These are phyloP conservation scores for Acleris holmiana DNA, from an alignment of 2,888 invertebrate species.

Conservation along the genomic window DNA sequence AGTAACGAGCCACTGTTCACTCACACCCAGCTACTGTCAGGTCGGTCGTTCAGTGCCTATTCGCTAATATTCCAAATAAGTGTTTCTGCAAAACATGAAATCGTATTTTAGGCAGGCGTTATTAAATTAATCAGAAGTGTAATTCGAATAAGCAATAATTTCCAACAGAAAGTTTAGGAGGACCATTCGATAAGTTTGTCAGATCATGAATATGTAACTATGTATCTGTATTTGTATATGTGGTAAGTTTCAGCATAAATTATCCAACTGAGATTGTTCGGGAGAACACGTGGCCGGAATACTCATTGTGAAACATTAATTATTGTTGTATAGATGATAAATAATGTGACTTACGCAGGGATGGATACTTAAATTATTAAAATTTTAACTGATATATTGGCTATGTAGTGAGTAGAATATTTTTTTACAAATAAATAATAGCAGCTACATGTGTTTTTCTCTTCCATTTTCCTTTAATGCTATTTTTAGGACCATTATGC, in stretches of 20 bases:
- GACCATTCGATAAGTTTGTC: slow-evolving; percentile 77
- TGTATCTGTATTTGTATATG: slow-evolving; percentile 58
- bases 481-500: not conserved
- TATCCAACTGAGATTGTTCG: slow-evolving; percentile 72
- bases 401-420: slow-evolving; percentile 88
- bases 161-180: slow-evolving; percentile 70
- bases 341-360: slow-evolving; percentile 85
- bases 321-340: slow-evolving; percentile 84
- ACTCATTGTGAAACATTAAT: slow-evolving; percentile 82
- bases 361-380: slow-evolving; percentile 85
- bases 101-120: slow-evolving; percentile 48
- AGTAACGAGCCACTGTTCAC: slow-evolving; percentile 30
- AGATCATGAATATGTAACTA: slow-evolving; percentile 51
- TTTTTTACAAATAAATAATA: slow-evolving; percentile 89
- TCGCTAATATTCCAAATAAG: slow-evolving; percentile 40
- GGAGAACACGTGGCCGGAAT: slow-evolving; percentile 70
- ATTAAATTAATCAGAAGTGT: slow-evolving; percentile 31
- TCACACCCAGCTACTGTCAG: slow-evolving; percentile 43
- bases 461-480: not conserved
- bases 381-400: slow-evolving; percentile 86
- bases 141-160: slow-evolving; percentile 62
- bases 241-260: slow-evolving; percentile 82
- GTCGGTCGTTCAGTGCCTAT: slow-evolving; percentile 37
- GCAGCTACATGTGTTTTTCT: slow-evolving; percentile 68
- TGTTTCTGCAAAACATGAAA: slow-evolving; percentile 29